Evolutionary conservation across 1,140 invertebrate genomes (phyloP).

Genomic region (Tribolium castaneum): DNA sequence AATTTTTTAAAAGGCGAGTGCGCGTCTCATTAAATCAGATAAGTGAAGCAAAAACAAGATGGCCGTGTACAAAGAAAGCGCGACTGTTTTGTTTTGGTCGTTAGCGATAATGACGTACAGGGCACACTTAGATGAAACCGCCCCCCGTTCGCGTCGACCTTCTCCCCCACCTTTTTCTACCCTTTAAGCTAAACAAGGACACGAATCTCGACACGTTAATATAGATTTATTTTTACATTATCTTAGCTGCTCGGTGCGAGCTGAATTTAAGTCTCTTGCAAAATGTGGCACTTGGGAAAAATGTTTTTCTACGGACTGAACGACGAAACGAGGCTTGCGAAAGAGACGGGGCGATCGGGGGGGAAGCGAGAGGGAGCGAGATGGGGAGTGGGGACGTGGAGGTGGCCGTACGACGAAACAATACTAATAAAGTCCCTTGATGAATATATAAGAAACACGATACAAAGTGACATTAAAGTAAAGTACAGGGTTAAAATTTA

Average conservation of each 20-base stretch:
- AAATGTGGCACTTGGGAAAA: conserved; percentile 56
- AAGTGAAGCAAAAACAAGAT: conserved; percentile 58
- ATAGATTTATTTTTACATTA: conserved; percentile 52
- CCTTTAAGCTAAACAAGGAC: conserved; percentile 24
- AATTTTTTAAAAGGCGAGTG: not conserved
- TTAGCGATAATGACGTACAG: conserved; percentile 55
- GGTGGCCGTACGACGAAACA: conserved; percentile 2
- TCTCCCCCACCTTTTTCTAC: conserved; percentile 22
- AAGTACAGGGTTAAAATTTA: conserved; percentile 56
- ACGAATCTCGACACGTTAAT: conserved; percentile 44
- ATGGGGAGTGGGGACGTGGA: not conserved
- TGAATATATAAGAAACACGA: conserved; percentile 61
- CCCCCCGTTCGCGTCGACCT: conserved; percentile 1
- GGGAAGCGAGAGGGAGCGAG: not conserved
- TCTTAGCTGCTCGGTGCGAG: conserved; percentile 44
- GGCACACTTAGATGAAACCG: conserved; percentile 35
- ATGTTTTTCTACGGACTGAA: conserved; percentile 44
- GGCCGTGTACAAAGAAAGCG: conserved; percentile 57
- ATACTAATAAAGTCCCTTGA: conserved; percentile 59
- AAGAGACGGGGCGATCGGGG: not conserved
- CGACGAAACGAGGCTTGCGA: conserved; percentile 1
- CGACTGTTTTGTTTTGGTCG: conserved; percentile 59
- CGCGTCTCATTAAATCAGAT: conserved; percentile 52
- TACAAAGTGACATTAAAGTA: conserved; percentile 60
- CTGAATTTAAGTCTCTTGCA: conserved; percentile 53